These are phyloP conservation scores for Gymnothorax javanicus DNA, from an alignment of 2,797 vertebrate genomes.

Conservation along the genomic window DNA sequence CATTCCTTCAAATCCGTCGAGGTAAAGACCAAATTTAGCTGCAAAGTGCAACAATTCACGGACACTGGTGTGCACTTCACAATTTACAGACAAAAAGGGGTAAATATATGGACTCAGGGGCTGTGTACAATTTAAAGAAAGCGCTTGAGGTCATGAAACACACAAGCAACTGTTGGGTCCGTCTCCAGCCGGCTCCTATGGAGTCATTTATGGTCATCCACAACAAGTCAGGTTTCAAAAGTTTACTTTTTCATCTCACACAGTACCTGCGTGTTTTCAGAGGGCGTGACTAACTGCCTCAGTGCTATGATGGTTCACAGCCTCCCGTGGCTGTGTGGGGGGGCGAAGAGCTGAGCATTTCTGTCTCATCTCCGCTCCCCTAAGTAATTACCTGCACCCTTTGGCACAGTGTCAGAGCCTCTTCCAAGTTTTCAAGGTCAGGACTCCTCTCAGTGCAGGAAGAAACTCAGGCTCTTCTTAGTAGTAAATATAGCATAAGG, in stretches of 20 bases:
- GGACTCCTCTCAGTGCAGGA: not conserved
- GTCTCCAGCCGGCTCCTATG: not conserved
- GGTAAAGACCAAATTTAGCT: not conserved
- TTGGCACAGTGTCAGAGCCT: not conserved
- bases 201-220: too few species aligned
- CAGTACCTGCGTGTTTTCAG: too few species aligned
- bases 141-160: not conserved
- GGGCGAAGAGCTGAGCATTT: too few species aligned
- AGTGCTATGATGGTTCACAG: not conserved
- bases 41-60: not conserved
- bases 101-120: not conserved
- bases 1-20: not conserved
- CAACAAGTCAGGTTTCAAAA: too few species aligned
- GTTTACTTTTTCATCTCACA: too few species aligned
- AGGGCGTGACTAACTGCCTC: too few species aligned
- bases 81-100: not conserved
- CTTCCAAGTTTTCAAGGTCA: not conserved
- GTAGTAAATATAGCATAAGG: too few species aligned
- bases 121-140: not conserved
- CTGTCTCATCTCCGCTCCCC: not conserved
- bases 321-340: not conserved
- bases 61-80: not conserved
- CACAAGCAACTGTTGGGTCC: not conserved
- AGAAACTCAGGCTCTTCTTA: too few species aligned
- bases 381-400: not conserved